Conservation (phyloP, 2,888 invertebrate genomes). For the Drosophila borborema region DNA sequence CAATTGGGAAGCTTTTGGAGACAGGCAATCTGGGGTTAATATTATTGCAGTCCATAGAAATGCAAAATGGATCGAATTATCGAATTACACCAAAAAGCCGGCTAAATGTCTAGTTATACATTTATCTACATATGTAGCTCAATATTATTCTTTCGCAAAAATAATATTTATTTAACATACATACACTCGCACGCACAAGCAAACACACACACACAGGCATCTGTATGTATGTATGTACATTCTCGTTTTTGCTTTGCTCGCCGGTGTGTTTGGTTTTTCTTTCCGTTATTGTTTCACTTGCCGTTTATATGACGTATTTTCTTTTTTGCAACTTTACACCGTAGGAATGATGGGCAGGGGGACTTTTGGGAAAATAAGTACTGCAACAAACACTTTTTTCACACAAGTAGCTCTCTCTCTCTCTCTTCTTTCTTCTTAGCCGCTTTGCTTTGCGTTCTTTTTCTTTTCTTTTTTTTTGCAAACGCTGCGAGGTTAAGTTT, state of each 20-base stretch:
- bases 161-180: slow-evolving; percentile 17
- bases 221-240: slow-evolving; percentile 1
- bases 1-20: slow-evolving; percentile 14
- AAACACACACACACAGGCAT: background rate
- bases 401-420: slow-evolving; percentile 39
- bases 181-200: background rate
- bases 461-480: slow-evolving; percentile 50
- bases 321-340: slow-evolving; percentile 19
- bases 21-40: slow-evolving; percentile 21
- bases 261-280: slow-evolving; percentile 40
- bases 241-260: slow-evolving; percentile 32
- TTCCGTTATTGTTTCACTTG: slow-evolving; percentile 29
- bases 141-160: slow-evolving; percentile 1
- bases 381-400: slow-evolving; percentile 54
- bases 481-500: slow-evolving; percentile 75
- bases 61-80: slow-evolving; percentile 13
- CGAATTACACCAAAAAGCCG: slow-evolving; percentile 22
- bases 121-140: background rate
- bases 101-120: slow-evolving; percentile 13
- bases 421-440: slow-evolving; percentile 32
- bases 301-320: slow-evolving; percentile 24
- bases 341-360: slow-evolving; percentile 6
- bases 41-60: slow-evolving; percentile 22
- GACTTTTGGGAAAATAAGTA: slow-evolving; percentile 19
- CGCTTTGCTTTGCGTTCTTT: slow-evolving; percentile 47